Conservation (phyloP, 2,113 vertebrate species). For the Psephotus haematonotus region DNA sequence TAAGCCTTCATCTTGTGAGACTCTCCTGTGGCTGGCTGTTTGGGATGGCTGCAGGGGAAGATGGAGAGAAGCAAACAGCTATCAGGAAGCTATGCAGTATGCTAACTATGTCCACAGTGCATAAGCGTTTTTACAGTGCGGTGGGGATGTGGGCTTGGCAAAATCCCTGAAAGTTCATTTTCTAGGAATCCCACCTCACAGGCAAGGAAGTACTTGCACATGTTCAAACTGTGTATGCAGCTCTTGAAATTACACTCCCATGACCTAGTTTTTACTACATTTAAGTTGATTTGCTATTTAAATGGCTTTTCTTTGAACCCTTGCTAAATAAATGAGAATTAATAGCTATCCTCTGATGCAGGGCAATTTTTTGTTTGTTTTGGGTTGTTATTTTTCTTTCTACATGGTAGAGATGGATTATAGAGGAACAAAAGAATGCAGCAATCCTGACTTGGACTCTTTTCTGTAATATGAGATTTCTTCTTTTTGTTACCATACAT, state of each 20-base stretch:
- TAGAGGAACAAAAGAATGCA: not conserved
- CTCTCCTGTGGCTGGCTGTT: not conserved
- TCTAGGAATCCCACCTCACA: not conserved
- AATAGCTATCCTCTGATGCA: not conserved
- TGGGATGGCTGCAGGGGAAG: not conserved
- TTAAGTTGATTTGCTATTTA: conserved; percentile 16
- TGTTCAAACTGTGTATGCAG: not conserved
- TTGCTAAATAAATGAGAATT: not conserved
- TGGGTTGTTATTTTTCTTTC: not conserved
- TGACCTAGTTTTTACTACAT: conserved; percentile 4
- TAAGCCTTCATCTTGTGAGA: not conserved
- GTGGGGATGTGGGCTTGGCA: not conserved
- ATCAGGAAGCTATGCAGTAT: not conserved
- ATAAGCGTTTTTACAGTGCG: not conserved
- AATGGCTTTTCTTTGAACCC: conserved; percentile 30
- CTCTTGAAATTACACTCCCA: not conserved
- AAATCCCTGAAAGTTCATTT: not conserved
- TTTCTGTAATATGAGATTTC: not conserved
- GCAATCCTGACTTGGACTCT: not conserved
- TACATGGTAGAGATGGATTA: not conserved
- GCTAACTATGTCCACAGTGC: not conserved
- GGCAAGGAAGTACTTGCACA: not conserved
- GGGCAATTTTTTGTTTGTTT: not conserved
- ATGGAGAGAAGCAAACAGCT: not conserved
- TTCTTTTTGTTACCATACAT: conserved; percentile 3